These are phyloP conservation scores for Calliphora vicina DNA, from an alignment of 1,140 invertebrate genomes.

Conservation along the genomic window DNA sequence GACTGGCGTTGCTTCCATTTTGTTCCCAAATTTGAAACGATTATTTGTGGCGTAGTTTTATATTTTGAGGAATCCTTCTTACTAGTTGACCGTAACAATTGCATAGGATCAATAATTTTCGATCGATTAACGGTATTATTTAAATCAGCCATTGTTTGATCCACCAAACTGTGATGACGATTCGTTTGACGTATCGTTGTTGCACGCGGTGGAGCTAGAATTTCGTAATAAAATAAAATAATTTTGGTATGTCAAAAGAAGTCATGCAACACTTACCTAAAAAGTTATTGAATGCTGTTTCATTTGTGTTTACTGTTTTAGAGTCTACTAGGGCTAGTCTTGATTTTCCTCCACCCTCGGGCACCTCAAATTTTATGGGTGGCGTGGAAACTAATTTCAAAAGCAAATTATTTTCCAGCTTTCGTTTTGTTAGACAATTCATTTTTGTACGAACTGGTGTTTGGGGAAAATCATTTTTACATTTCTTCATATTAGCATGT, in stretches of 20 bases:
- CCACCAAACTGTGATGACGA: constrained; percentile 39
- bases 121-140: constrained; percentile 53
- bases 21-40: constrained; percentile 46
- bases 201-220: not conserved
- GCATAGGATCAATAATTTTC: constrained; percentile 54
- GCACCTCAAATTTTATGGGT: constrained; percentile 51
- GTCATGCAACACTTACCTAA: constrained; percentile 13
- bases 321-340: constrained; percentile 23
- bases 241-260: too few relatives aligned
- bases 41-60: constrained; percentile 33
- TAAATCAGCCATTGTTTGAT: constrained; percentile 39
- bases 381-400: constrained; percentile 56
- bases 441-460: not conserved
- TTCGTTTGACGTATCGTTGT: constrained; percentile 44
- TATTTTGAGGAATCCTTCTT: constrained; percentile 48
- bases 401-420: constrained; percentile 40
- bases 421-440: not conserved
- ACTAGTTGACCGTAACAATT: constrained; percentile 54
- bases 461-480: not conserved
- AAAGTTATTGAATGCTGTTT: constrained; percentile 41
- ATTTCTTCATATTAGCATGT: constrained; percentile 42
- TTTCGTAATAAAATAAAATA: not conserved
- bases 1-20: constrained; percentile 57
- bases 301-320: constrained; percentile 44
- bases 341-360: not conserved